phyloP scores from a whole-genome alignment of 1,140 invertebrate genomes.

The Drosophila truncata region DNA sequence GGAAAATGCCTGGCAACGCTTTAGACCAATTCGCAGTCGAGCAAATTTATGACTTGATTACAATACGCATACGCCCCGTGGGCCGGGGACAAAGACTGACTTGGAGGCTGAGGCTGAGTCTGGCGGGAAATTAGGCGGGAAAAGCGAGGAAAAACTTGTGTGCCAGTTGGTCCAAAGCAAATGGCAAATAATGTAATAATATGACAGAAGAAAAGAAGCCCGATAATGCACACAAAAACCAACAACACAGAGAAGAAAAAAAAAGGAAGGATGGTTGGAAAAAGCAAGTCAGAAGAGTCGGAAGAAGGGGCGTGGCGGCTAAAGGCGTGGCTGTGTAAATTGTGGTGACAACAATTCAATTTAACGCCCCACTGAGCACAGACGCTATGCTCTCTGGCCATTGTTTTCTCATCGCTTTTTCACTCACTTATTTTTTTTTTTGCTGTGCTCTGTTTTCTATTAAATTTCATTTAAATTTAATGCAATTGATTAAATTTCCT shows the following conservation, averaged over 20 bases:
- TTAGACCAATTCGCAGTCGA: conserved; percentile 69
- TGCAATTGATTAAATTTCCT: conserved; percentile 43
- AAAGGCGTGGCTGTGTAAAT: conserved; percentile 46
- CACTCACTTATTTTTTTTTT: conserved; percentile 9
- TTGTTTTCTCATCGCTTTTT: conserved; percentile 32
- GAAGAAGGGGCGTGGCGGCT: not conserved
- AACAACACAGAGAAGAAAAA: conserved; percentile 10
- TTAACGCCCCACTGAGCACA: conserved; percentile 72
- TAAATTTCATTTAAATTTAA: conserved; percentile 50
- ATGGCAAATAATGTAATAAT: conserved; percentile 79
- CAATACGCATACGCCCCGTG: conserved; percentile 54
- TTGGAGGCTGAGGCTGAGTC: conserved; percentile 2
- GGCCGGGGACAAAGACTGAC: conserved; percentile 22
- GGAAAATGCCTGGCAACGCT: conserved; percentile 49
- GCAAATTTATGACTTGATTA: conserved; percentile 81
- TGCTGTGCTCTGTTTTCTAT: conserved; percentile 36
- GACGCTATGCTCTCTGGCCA: conserved; percentile 24
- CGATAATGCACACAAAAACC: conserved; percentile 42
- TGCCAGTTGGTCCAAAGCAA: conserved; percentile 48
- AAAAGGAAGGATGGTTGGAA: conserved; percentile 1
- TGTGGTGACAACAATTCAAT: conserved; percentile 80
- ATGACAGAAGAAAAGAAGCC: conserved; percentile 47
- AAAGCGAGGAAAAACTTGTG: conserved; percentile 22
- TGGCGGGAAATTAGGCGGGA: conserved; percentile 40
- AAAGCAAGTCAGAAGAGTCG: conserved; percentile 1